Conservation (phyloP, 2,113 vertebrate genomes). For the Psettodes erumei region DNA sequence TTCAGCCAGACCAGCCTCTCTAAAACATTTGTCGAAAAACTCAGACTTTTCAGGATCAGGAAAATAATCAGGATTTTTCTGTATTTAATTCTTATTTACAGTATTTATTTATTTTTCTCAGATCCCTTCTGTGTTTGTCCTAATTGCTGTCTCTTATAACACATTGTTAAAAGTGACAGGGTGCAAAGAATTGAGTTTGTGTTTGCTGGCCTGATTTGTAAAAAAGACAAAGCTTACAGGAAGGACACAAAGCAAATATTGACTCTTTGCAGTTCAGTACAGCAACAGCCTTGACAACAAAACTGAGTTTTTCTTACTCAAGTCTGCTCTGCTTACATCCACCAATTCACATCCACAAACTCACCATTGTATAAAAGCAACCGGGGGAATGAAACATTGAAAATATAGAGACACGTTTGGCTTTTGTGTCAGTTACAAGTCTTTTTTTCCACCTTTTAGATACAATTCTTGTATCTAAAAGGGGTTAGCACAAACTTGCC, state of each 20-base stretch:
- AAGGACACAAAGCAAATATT: constrained; percentile 30
- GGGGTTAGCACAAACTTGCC: background rate
- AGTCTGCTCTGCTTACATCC: background rate
- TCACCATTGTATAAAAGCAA: background rate
- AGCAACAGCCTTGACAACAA: constrained; percentile 38
- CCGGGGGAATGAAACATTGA: background rate
- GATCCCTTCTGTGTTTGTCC: background rate
- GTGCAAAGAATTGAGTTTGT: background rate
- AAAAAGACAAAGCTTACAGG: background rate
- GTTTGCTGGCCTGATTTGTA: background rate
- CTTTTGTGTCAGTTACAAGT: background rate
- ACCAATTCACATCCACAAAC: no score
- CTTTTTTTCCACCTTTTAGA: no score
- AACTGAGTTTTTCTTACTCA: constrained; percentile 16
- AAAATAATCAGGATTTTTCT: background rate
- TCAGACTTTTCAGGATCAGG: background rate
- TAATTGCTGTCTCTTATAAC: background rate
- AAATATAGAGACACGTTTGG: background rate
- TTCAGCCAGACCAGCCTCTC: background rate
- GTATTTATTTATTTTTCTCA: background rate
- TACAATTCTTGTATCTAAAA: constrained; percentile 2
- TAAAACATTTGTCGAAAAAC: background rate
- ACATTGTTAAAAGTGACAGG: background rate
- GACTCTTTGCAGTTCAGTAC: constrained; percentile 8
- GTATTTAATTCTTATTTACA: no score